phyloP scores from a whole-genome alignment of 2,888 invertebrate genomes.

The Leptopilina myrica region DNA sequence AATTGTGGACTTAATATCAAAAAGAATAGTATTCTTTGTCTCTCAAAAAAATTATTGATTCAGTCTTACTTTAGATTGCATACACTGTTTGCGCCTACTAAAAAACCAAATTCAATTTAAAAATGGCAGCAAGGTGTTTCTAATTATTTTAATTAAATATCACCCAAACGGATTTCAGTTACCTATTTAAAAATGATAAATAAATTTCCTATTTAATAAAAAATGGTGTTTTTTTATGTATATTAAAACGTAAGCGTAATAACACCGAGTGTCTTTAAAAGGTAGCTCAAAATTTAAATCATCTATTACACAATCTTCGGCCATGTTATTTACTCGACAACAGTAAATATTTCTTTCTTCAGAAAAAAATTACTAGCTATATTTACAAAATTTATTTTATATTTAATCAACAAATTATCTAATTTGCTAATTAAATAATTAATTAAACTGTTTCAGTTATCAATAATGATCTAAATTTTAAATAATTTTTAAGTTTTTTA shows the following conservation, averaged over 20 bases:
- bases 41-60: constrained; percentile 32
- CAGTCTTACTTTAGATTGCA: constrained; percentile 39
- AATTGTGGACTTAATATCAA: constrained; percentile 42
- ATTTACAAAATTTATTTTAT: not conserved
- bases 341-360: not conserved
- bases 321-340: not conserved
- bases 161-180: not conserved
- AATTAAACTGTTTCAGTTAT: no score
- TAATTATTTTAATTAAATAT: not conserved
- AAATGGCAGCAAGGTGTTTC: constrained; percentile 18
- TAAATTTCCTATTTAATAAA: not conserved
- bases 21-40: constrained; percentile 35
- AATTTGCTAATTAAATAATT: not conserved
- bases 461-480: no score
- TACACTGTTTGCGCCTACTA: constrained; percentile 18
- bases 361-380: not conserved
- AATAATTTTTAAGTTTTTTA: not conserved
- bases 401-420: not conserved
- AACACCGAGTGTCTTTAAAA: constrained; percentile 23
- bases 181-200: not conserved
- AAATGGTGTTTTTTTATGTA: not conserved
- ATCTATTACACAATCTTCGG: no score
- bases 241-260: constrained; percentile 19
- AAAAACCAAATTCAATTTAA: constrained; percentile 26
- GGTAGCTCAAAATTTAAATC: not conserved